These are phyloP conservation scores for Colletes latitarsis DNA, from an alignment of 1,140 invertebrate genomes.

Conservation along the genomic window DNA sequence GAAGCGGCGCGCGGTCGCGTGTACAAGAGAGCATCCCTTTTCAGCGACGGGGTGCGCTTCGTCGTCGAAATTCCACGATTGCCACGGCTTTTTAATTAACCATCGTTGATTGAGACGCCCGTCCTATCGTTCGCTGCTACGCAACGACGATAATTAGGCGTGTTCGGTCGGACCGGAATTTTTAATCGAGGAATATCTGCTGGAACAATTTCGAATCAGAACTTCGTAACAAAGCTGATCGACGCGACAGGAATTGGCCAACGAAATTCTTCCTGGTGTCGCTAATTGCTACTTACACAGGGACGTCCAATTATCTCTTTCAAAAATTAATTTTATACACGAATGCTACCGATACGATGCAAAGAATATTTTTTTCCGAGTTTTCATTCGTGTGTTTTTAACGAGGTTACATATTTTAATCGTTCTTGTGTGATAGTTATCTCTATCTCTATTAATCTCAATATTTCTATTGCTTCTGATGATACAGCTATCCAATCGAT, in stretches of 20 bases:
- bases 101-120: conserved; percentile 56
- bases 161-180: conserved; percentile 52
- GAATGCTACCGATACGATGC: too few relatives aligned
- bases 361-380: too few relatives aligned
- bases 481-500: too few relatives aligned
- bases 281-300: too few relatives aligned
- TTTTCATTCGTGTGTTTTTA: too few relatives aligned
- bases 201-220: conserved; percentile 38
- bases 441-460: too few relatives aligned
- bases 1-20: conserved; percentile 11
- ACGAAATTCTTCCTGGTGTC: conserved; percentile 7
- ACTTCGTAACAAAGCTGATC: conserved; percentile 39
- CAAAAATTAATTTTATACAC: too few relatives aligned
- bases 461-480: too few relatives aligned
- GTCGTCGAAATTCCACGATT: conserved; percentile 48
- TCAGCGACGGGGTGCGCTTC: conserved; percentile 28
- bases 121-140: conserved; percentile 2
- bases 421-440: too few relatives aligned
- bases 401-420: too few relatives aligned
- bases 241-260: conserved; percentile 16
- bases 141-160: conserved; percentile 59
- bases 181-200: conserved; percentile 59
- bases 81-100: conserved; percentile 62
- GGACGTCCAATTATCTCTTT: too few relatives aligned
- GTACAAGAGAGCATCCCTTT: conserved; percentile 32